Conservation (phyloP, 2,113 vertebrate genomes). For the Sialia sialis region DNA sequence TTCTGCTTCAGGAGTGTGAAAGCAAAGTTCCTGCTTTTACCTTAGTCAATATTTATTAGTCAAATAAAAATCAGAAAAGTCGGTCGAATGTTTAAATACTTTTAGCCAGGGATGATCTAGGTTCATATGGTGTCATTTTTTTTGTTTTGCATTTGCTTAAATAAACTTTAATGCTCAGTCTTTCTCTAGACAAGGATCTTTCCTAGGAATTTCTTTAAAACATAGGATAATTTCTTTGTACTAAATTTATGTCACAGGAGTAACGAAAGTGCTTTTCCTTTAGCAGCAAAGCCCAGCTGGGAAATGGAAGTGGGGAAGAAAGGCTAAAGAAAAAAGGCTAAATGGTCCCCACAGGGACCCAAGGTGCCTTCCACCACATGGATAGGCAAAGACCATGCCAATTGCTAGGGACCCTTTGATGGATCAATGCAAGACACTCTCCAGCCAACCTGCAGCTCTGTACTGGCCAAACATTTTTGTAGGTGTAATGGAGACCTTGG, state of each 20-base stretch:
- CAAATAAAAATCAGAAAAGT: background rate
- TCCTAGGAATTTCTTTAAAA: background rate
- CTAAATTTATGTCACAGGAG: background rate
- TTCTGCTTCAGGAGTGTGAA: background rate
- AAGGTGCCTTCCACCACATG: background rate
- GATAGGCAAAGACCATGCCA: background rate
- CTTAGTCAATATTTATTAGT: background rate
- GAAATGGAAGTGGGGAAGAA: background rate
- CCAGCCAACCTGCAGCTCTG: background rate
- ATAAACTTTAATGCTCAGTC: background rate
- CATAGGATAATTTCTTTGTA: background rate
- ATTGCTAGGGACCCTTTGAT: background rate
- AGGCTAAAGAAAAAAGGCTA: background rate
- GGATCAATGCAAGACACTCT: background rate
- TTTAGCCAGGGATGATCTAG: background rate
- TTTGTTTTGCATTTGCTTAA: background rate
- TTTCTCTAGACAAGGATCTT: background rate
- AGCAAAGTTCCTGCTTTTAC: background rate
- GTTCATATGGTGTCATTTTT: background rate
- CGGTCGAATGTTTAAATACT: background rate
- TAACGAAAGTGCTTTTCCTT: background rate
- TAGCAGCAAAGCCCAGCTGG: background rate
- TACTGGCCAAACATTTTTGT: background rate
- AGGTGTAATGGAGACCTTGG: accelerated
- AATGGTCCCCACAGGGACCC: background rate